Conservation (phyloP, 2,888 invertebrate genomes). For the Xanthostigma xanthostigma region DNA sequence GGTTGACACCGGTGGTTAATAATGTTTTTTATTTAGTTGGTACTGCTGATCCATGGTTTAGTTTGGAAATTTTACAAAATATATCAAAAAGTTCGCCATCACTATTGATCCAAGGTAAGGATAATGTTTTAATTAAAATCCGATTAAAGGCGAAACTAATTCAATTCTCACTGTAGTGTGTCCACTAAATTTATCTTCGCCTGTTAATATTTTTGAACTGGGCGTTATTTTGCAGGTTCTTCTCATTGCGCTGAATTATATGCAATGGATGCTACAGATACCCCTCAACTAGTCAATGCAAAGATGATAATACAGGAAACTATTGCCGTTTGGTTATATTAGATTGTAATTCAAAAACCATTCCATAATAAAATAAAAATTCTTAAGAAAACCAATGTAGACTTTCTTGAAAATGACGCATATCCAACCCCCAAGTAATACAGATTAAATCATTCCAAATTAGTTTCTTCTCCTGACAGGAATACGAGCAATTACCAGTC, state of each 20-base stretch:
- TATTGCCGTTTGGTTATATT: no score
- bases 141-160: not conserved
- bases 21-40: conserved; percentile 43
- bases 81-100: conserved; percentile 14
- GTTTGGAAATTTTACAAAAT: conserved; percentile 33
- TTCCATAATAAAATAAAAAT: no score
- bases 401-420: no score
- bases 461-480: no score
- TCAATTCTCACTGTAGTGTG: not conserved
- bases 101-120: conserved; percentile 15
- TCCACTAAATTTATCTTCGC: not conserved
- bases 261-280: conserved; percentile 10
- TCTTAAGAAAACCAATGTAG: no score
- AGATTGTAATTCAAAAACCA: no score
- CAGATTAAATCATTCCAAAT: no score
- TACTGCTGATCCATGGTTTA: conserved; percentile 42
- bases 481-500: no score
- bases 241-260: conserved; percentile 18
- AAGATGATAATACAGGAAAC: not conserved
- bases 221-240: conserved; percentile 11
- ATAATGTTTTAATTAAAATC: not conserved
- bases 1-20: conserved; percentile 31
- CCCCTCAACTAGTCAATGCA: not conserved
- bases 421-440: no score
- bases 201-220: not conserved